phyloP scores from a whole-genome alignment of 2,113 vertebrate genomes.

The Synchiropus splendidus region DNA sequence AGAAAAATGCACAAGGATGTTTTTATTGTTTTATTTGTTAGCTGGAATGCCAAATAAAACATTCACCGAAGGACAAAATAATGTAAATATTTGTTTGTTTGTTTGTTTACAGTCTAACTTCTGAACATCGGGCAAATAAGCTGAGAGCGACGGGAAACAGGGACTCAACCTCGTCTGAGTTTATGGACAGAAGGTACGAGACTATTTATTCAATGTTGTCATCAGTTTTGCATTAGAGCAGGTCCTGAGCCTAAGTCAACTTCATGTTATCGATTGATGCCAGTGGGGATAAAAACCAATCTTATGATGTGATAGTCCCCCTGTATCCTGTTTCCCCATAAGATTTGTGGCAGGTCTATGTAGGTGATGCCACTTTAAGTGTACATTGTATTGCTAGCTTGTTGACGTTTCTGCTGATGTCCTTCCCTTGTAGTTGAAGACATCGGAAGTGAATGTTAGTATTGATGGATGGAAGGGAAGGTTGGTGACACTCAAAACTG shows the following conservation, averaged over 20 bases:
- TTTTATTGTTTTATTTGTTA: neutral
- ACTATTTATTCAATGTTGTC: neutral
- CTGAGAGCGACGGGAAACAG: constrained; percentile 18
- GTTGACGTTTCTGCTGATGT: neutral
- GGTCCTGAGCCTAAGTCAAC: too few species aligned
- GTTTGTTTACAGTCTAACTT: constrained; percentile 18
- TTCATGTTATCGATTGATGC: too few species aligned
- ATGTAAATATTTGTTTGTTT: neutral
- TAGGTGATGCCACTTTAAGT: too few species aligned
- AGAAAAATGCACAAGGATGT: too few species aligned
- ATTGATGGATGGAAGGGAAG: too few species aligned
- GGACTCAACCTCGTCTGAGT: constrained; percentile 42
- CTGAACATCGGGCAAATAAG: constrained; percentile 17
- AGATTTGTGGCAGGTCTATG: too few species aligned
- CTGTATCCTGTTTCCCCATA: too few species aligned
- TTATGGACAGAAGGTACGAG: constrained; percentile 69
- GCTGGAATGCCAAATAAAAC: neutral
- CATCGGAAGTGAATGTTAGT: neutral
- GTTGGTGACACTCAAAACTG: too few species aligned
- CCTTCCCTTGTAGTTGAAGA: neutral
- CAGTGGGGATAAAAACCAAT: too few species aligned
- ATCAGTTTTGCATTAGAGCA: too few species aligned
- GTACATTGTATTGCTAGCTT: too few species aligned
- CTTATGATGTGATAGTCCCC: too few species aligned
- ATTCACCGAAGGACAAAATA: neutral